Conservation (phyloP, 2,113 vertebrate species). For the Ptyas mucosa region DNA sequence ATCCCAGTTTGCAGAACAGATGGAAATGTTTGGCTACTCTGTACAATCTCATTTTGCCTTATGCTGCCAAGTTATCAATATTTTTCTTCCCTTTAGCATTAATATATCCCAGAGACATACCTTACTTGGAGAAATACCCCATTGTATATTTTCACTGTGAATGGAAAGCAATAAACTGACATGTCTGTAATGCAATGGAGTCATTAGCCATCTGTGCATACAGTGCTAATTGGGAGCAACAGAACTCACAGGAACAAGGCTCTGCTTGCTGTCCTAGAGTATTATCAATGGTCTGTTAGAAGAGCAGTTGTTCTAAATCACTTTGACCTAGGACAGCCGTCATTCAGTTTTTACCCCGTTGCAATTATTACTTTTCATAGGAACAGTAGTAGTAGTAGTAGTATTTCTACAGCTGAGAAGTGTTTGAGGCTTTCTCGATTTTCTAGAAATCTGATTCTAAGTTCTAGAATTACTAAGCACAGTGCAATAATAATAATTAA, state of each 20-base stretch:
- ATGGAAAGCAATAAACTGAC: constrained; percentile 35
- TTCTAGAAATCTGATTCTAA: not conserved
- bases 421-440: not conserved
- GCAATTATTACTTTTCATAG: not conserved
- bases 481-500: not conserved
- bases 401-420: not conserved
- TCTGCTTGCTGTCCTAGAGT: not conserved
- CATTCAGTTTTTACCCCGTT: constrained; percentile 3
- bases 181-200: constrained; percentile 34
- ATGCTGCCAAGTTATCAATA: constrained; percentile 49
- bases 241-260: not conserved
- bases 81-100: constrained; percentile 31
- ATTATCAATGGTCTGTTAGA: constrained; percentile 11
- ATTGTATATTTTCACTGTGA: constrained; percentile 29
- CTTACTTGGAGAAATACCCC: constrained; percentile 43
- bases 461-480: not conserved
- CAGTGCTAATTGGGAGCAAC: constrained; percentile 37
- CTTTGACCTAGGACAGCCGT: constrained; percentile 14
- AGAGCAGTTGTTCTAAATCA: constrained; percentile 29
- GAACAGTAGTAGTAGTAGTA: not conserved
- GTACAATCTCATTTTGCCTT: constrained; percentile 35
- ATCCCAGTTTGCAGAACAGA: constrained; percentile 49
- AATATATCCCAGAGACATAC: constrained; percentile 51
- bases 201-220: constrained; percentile 59
- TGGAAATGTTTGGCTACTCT: constrained; percentile 54